phyloP scores from a whole-genome alignment of 1,140 invertebrate genomes.

The Bombus breviceps region DNA sequence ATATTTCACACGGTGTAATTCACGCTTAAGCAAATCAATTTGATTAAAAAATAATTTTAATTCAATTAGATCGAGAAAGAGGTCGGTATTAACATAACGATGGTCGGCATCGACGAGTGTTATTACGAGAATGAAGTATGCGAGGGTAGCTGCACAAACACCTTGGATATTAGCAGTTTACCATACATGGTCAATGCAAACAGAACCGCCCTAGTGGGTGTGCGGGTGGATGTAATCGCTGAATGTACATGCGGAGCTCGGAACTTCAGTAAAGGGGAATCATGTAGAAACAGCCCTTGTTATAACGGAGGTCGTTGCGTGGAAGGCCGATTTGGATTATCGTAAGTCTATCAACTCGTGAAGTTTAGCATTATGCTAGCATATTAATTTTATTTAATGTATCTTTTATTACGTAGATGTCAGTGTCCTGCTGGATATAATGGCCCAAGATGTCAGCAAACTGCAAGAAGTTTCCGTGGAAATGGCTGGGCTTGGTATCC shows the following conservation, averaged over 20 bases:
- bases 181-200: slow-evolving; percentile 99
- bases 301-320: slow-evolving; percentile 97
- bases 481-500: slow-evolving; percentile 98
- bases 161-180: slow-evolving; percentile 92
- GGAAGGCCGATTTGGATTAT: slow-evolving; percentile 92
- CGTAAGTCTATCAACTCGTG: slow-evolving; percentile 80
- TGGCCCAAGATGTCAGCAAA: slow-evolving; percentile 97
- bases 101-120: slow-evolving; percentile 99
- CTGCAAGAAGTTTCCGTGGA: slow-evolving; percentile 94
- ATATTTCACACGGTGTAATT: no score
- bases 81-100: slow-evolving; percentile 97
- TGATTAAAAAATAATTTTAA: neutral
- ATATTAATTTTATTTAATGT: no score
- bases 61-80: slow-evolving; percentile 91
- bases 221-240: slow-evolving; percentile 93
- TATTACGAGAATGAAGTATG: slow-evolving; percentile 97
- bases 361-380: neutral
- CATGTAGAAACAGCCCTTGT: slow-evolving; percentile 94
- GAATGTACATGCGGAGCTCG: slow-evolving; percentile 96
- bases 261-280: slow-evolving; percentile 94
- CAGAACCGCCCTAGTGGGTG: slow-evolving; percentile 96
- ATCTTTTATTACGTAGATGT: slow-evolving; percentile 84
- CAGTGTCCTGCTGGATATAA: slow-evolving; percentile 95
- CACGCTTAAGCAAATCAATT: neutral
- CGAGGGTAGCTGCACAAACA: slow-evolving; percentile 97